phyloP scores from a whole-genome alignment of 1,140 invertebrate genomes.

The Heliconius hewitsoni region DNA sequence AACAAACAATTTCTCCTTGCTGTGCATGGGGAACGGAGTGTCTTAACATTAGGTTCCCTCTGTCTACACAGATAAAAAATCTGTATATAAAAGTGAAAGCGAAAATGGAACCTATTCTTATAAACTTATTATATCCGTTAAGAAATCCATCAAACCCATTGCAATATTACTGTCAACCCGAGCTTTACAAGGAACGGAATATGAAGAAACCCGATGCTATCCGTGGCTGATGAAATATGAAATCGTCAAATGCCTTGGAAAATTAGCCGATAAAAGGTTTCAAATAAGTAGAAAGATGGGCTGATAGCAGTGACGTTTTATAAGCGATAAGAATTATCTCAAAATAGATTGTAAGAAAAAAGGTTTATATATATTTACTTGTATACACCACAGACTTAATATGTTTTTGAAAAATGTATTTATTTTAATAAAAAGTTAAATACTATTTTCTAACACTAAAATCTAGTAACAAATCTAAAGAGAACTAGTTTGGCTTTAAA shows the following conservation, averaged over 20 bases:
- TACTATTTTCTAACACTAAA: too few relatives aligned
- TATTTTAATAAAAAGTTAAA: too few relatives aligned
- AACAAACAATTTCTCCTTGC: too few relatives aligned
- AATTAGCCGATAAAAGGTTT: conserved; percentile 37
- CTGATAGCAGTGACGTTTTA: conserved; percentile 20
- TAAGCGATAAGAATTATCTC: background rate
- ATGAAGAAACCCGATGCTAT: conserved; percentile 9
- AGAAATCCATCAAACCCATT: background rate
- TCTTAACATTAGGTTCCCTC: background rate
- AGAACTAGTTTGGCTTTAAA: too few relatives aligned
- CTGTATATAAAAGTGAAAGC: too few relatives aligned
- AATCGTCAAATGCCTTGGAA: conserved; percentile 40
- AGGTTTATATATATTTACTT: background rate
- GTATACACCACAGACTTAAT: background rate
- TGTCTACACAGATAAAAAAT: too few relatives aligned
- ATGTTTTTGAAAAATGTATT: background rate
- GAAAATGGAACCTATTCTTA: too few relatives aligned
- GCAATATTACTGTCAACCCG: background rate
- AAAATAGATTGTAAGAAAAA: background rate
- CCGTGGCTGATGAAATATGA: conserved; percentile 34
- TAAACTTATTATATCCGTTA: background rate
- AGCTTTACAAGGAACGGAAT: background rate
- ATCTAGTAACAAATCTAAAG: too few relatives aligned
- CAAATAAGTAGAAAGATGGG: conserved; percentile 40
- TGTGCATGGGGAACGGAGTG: too few relatives aligned